phyloP scores from a whole-genome alignment of 2,797 vertebrate species.

The Pelodytes ibericus region DNA sequence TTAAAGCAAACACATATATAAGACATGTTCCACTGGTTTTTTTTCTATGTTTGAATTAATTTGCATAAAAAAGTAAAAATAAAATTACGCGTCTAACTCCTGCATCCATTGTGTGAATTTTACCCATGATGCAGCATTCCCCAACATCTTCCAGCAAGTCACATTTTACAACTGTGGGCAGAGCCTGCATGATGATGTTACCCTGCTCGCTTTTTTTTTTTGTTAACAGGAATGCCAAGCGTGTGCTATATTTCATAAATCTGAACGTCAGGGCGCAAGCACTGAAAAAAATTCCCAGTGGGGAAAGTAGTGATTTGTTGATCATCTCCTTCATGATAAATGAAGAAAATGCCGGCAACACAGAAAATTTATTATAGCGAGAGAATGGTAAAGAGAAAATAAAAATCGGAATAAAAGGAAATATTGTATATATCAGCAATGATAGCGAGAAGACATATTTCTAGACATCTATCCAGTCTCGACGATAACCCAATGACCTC shows the following conservation, averaged over 20 bases:
- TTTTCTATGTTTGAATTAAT: no score
- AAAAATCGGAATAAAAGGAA: background rate
- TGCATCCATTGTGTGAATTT: no score
- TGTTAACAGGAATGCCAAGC: slow-evolving; percentile 1
- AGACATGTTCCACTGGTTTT: no score
- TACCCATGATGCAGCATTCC: no score
- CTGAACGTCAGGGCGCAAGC: background rate
- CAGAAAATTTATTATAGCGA: background rate
- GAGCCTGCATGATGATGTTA: no score
- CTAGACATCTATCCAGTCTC: background rate
- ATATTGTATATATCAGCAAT: background rate
- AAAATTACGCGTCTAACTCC: no score
- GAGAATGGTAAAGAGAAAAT: background rate
- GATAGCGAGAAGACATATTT: background rate
- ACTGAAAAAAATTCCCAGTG: background rate
- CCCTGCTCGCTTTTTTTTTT: no score
- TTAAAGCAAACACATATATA: no score
- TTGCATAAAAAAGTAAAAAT: no score
- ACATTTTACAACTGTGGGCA: no score
- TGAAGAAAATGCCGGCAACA: background rate
- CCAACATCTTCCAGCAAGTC: no score
- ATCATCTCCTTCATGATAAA: background rate
- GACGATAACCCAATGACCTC: background rate
- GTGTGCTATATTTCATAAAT: background rate
- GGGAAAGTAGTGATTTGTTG: background rate